Base-by-base conservation (phyloP, 2,797 vertebrate species). In the Pipistrellus kuhlii region DNA sequence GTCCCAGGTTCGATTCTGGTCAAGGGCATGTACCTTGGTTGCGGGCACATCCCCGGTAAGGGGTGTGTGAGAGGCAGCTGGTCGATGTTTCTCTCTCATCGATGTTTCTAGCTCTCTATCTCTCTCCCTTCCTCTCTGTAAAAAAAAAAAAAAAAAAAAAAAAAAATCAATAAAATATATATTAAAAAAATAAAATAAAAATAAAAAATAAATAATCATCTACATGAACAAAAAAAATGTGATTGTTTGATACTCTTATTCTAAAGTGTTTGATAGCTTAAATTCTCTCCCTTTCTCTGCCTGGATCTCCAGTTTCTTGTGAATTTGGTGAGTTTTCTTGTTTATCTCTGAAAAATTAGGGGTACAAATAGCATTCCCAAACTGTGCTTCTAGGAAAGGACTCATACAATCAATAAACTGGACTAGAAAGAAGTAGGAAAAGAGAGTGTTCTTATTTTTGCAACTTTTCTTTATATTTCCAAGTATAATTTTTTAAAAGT, bases 391-490 rank as follows among this genome's bases (percentile, higher is more conserved):
- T 77, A 11, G 64, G 30, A 64, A 85, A 85, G 0, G 20, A 44
- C 59, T 5, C 64, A 27, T 77, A 27, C 6, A 32, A 53, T 53
- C 55, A 82, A 59, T 53, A 73, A 73, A 20, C 25, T 59, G 72
- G 69, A 84, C 9, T 68, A 76, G 44, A 55, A 73, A 92, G 25
- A 89, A 8, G 35, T 46, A 41, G 46, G 35, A 35, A 77, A 84
- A 85, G 4, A 73, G 35, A 78, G 4, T 88, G 10, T 71, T 91
- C 80, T 93, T 78, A 30, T 64, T 66, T 84, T 84, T 84, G 44
- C n/a, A 55, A 80, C 25, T 46, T 92, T 81, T 46, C 17, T 78
- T 32, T 48, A 20, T 66, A 59, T 88, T 88, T 91, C 41, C 25
- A 81, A 25, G 69, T 77, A 77, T 7, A 84, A 51, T 14, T 55